Conservation (phyloP, 2,888 invertebrate genomes). For the Drosophila macrospina region DNA sequence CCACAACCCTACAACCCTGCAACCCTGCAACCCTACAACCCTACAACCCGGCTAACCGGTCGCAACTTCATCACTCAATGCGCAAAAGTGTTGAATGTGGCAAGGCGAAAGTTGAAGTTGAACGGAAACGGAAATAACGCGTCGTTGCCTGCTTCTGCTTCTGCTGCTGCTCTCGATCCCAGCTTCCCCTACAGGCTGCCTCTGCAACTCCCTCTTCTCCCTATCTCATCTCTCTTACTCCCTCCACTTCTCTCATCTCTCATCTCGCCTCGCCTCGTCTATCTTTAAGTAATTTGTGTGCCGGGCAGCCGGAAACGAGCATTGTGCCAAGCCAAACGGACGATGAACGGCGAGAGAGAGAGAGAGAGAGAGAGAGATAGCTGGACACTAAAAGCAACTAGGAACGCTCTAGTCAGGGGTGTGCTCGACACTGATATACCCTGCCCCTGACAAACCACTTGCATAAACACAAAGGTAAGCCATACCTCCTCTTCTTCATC, state of each 20-base stretch:
- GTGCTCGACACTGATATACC: neutral
- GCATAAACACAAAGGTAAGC: no score
- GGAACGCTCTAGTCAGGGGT: neutral
- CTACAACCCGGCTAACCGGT: constrained; percentile 19
- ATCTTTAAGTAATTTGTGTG: constrained; percentile 75
- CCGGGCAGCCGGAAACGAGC: constrained; percentile 59
- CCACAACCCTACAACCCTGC: constrained; percentile 5
- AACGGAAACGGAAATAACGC: constrained; percentile 69
- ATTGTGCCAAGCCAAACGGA: constrained; percentile 51
- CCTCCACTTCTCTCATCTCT: constrained; percentile 36
- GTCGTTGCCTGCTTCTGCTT: constrained; percentile 50
- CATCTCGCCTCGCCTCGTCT: constrained; percentile 32
- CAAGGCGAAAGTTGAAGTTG: constrained; percentile 55
- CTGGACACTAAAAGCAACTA: constrained; percentile 1
- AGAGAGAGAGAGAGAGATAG: constrained; percentile 7
- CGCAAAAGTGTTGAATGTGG: constrained; percentile 63
- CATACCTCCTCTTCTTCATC: no score
- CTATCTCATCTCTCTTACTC: constrained; percentile 3
- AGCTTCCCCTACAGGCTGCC: neutral
- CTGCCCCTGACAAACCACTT: neutral
- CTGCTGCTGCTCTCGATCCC: constrained; percentile 12
- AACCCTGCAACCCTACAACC: neutral
- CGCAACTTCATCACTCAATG: constrained; percentile 71
- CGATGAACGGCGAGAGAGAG: constrained; percentile 14
- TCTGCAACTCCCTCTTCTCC: constrained; percentile 2